Base-by-base conservation (phyloP, 2,113 vertebrate genomes). In the Mugil cephalus region DNA sequence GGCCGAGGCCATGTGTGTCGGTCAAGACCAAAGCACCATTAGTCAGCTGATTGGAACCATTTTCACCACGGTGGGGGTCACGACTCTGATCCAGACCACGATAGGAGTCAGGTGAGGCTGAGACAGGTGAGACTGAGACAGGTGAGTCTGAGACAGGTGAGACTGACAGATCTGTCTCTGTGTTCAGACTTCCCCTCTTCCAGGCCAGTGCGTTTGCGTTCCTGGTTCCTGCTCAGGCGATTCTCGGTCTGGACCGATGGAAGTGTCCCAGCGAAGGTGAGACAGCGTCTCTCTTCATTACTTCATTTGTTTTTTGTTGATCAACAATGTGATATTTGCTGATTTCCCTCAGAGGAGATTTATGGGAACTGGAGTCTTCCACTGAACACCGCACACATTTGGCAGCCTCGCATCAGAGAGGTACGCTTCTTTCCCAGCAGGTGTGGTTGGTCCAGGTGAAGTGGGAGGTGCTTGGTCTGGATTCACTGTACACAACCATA, bases 41-140 rank as follows among this genome's bases (percentile, higher is more conserved):
- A 99, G 98, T 82, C 95, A 96, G 84, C 95, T 99, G 76, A 97
- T 99, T 0, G 97, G 98, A 76, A 99, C 97, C 78, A 99, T 99
- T 86, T 99, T 99, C 91, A 96, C 95, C 53, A 97, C 96, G 0
- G 97, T 99, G 2, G 97, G 98, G 30, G 83, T 99, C 89, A 99
- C 97, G 67, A 99, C 98, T 0, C 94, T 99, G 69, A 96, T 99
- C 80, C 98, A 99, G 92, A 98, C 96, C 82, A 98, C 95, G 0
- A 64, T 99, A 72, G 97, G 98, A 66, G 93, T 98, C 90, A 95
- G 98, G 97, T 98, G 75, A 77, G 70, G 13, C 18, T 5, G 12
- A 12, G 3, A 34, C 87, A 94, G 95, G 95, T 95, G 62, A 58
- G 15, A 7, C 42, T 30, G 24, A 30, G 24, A 3, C 24, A 30